A percentile compares a stretch with the other conserved stretches of the same genome.
Conservation (phyloP, 2,113 vertebrate genomes). For the Montifringilla adamsi region DNA sequence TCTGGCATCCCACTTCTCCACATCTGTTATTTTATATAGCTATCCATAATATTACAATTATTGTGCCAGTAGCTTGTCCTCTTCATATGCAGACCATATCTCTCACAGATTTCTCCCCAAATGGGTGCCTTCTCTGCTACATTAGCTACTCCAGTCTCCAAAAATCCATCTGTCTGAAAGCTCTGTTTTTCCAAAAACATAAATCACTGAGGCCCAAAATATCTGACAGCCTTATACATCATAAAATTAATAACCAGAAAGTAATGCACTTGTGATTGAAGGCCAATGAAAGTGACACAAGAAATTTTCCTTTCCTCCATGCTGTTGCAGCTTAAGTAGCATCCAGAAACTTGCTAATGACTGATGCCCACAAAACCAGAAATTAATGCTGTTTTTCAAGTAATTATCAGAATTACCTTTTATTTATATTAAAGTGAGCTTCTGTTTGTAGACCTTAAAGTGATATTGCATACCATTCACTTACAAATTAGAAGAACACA, state of each 20-base stretch:
- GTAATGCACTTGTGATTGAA: not conserved
- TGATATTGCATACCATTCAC: not conserved
- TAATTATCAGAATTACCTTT: not conserved
- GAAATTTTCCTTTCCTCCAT: not conserved
- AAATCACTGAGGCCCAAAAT: not conserved
- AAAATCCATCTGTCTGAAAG: not conserved
- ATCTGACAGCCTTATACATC: not conserved
- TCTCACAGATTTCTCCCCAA: conserved; percentile 1
- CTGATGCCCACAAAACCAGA: not conserved
- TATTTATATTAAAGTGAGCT: not conserved
- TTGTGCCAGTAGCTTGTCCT: conserved; percentile 57
- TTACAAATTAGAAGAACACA: not conserved
- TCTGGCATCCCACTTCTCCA: conserved; percentile 44
- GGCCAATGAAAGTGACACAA: not conserved
- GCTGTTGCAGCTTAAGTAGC: not conserved
- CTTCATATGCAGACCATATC: not conserved
- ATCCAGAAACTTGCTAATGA: not conserved
- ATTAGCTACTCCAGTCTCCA: not conserved
- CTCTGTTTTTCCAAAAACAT: not conserved
- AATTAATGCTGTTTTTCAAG: not conserved
- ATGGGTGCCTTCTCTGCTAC: not conserved
- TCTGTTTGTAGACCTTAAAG: not conserved
- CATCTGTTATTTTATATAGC: conserved; percentile 66
- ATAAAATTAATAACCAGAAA: not conserved
- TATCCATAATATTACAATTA: conserved; percentile 5